Percentiles rank a stretch among this genome's conserved stretches.
Conservation (phyloP, 2,113 vertebrate species). For the Ellobius talpinus region DNA sequence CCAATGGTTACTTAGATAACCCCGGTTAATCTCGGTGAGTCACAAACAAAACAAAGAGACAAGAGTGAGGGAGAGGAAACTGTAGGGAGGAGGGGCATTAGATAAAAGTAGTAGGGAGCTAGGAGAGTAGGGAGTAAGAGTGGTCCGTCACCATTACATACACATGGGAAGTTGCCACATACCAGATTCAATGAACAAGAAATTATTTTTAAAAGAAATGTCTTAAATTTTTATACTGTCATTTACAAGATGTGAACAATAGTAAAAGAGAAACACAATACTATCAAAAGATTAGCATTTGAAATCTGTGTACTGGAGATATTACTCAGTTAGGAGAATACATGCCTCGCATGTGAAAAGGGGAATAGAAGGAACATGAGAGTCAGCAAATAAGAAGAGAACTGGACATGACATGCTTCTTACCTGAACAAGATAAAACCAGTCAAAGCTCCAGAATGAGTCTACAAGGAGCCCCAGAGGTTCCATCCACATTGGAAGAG, state of each 20-base stretch:
- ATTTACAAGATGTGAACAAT: background rate
- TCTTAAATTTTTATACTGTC: background rate
- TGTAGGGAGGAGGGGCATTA: background rate
- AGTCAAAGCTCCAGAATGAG: background rate
- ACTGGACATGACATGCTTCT: background rate
- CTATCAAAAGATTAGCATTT: background rate
- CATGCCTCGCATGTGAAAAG: background rate
- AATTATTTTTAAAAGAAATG: background rate
- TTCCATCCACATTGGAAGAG: background rate
- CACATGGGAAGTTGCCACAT: background rate
- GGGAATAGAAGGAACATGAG: no score
- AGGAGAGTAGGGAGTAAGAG: no score
- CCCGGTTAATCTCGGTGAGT: background rate
- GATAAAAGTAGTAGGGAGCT: background rate
- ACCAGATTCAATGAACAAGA: background rate
- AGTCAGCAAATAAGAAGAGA: background rate
- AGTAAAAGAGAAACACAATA: background rate
- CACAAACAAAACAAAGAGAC: background rate
- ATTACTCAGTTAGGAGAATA: background rate
- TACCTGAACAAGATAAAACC: background rate
- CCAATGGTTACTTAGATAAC: background rate
- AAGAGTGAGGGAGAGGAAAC: background rate
- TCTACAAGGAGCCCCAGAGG: background rate
- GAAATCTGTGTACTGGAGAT: background rate
- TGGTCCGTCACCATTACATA: background rate